Conservation (phyloP, 2,797 vertebrate species). For the Podarcis siculus region DNA sequence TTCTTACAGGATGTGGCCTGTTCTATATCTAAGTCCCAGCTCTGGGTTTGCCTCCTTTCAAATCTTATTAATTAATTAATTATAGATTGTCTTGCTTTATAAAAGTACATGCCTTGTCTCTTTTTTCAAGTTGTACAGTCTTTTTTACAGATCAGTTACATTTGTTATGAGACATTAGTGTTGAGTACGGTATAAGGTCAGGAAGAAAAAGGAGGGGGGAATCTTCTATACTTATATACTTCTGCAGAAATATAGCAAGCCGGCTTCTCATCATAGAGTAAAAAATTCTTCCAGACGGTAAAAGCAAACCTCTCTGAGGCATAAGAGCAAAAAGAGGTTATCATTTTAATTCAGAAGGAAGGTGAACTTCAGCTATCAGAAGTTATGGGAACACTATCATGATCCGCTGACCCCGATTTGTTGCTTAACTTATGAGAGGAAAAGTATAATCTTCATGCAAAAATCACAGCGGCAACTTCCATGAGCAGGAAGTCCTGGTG, state of each 20-base stretch:
- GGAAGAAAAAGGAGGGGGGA: too few relatives aligned
- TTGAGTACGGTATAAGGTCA: too few relatives aligned
- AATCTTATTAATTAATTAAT: neutral
- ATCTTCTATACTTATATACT: too few relatives aligned
- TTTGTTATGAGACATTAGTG: too few relatives aligned
- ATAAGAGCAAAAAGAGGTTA: neutral
- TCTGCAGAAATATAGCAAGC: neutral
- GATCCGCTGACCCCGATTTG: neutral
- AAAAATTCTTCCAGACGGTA: neutral
- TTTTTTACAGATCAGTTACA: too few relatives aligned
- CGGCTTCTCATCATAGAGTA: neutral
- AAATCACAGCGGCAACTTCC: neutral
- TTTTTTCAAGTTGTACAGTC: too few relatives aligned
- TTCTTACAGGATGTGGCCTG: neutral
- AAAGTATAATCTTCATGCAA: too few relatives aligned
- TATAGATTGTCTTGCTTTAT: too few relatives aligned
- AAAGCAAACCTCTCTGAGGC: neutral
- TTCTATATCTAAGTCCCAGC: neutral
- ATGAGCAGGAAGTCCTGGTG: neutral
- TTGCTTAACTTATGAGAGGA: too few relatives aligned
- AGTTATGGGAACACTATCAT: neutral
- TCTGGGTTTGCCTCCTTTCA: neutral
- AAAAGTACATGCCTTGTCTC: too few relatives aligned
- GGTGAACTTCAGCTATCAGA: neutral
- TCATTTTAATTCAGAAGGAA: neutral